Evolutionary conservation across 2,797 vertebrate genomes (phyloP), one percentile per base, ranked within the genome.

Genomic region (Antrozous pallidus): DNA sequence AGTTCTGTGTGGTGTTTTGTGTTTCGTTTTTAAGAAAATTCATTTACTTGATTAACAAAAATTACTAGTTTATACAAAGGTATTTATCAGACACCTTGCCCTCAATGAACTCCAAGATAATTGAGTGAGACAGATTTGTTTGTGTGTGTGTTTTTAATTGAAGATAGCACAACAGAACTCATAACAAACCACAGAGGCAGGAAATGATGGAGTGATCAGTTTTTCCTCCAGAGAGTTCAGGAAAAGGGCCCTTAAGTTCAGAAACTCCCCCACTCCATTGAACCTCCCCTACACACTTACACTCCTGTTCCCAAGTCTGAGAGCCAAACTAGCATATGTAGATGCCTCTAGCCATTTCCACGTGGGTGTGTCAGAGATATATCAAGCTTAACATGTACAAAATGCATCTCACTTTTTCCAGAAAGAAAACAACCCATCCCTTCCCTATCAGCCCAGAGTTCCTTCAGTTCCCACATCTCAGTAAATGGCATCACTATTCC

Each of bases 1-100:
- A 40, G 69, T 40, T 83, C 31, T 45, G 5, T 12, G 26, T 58
- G 11, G 56, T 58, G 56, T 28, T 28, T 28, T 56, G 28, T 40
- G 84, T 90, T 92, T 81, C 42, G 40, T 93, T 81, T 88, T 86
- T 81, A 92, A 88, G 51, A 42, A 88, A 89, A 84, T 74, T 40
- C 47, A 89, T 91, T 94, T 71, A 89, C 75, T 47, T 91, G 67
- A 26, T 83, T 94, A 91, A 95, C 58, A 94, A 87, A 96, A 94
- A 95, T 87, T 56, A 83, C 84, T 81, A 86, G 80, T 42, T 97
- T 71, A 56, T 71, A 20, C 56, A 73, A 67, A 69, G 49, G n/a
- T 49, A 42, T 47, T 90, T 38, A 78, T 79, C 82, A 69, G 85
- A 38, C 54, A 82, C 56, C 51, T 85, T 70, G 49, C 47, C 63